A percentile compares a stretch with the other conserved stretches of the same genome.
phyloP scores from a whole-genome alignment of 2,888 invertebrate genomes.

The Diogma glabrata region DNA sequence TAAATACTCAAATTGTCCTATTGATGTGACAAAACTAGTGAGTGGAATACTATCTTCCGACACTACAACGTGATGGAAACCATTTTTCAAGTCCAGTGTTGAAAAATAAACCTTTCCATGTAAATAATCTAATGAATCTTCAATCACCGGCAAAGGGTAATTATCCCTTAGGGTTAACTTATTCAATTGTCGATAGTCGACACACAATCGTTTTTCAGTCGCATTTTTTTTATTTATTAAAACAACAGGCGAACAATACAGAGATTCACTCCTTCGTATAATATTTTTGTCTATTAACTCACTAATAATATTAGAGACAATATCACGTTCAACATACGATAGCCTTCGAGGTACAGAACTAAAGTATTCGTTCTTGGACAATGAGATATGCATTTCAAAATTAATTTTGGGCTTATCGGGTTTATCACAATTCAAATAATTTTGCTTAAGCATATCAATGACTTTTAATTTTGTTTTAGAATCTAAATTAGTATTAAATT shows the following conservation, averaged over 20 bases:
- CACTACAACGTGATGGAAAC: conserved; percentile 19
- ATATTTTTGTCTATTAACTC: conserved; percentile 15
- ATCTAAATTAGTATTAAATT: no score
- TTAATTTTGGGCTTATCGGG: neutral
- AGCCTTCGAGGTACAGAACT: conserved; percentile 12
- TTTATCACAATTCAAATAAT: neutral
- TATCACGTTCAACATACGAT: conserved; percentile 13
- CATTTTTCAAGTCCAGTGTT: conserved; percentile 18
- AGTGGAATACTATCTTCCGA: conserved; percentile 17
- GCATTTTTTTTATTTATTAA: conserved; percentile 17
- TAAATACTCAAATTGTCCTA: conserved; percentile 18
- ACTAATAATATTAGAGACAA: conserved; percentile 14
- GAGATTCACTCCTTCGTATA: conserved; percentile 17
- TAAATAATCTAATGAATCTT: conserved; percentile 15
- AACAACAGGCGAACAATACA: conserved; percentile 18
- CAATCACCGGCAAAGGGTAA: conserved; percentile 15
- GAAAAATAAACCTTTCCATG: conserved; percentile 18
- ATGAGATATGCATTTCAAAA: no score
- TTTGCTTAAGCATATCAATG: no score
- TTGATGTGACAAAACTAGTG: conserved; percentile 19
- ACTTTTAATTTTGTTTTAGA: no score
- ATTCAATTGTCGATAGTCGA: conserved; percentile 19
- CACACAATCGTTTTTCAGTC: conserved; percentile 17
- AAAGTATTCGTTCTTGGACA: conserved; percentile 14
- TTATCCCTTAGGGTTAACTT: conserved; percentile 14